Percentiles rank a stretch among this genome's conserved stretches.
These are phyloP conservation scores for Lepus americanus DNA, from an alignment of 2,113 vertebrate genomes.

Conservation along the genomic window DNA sequence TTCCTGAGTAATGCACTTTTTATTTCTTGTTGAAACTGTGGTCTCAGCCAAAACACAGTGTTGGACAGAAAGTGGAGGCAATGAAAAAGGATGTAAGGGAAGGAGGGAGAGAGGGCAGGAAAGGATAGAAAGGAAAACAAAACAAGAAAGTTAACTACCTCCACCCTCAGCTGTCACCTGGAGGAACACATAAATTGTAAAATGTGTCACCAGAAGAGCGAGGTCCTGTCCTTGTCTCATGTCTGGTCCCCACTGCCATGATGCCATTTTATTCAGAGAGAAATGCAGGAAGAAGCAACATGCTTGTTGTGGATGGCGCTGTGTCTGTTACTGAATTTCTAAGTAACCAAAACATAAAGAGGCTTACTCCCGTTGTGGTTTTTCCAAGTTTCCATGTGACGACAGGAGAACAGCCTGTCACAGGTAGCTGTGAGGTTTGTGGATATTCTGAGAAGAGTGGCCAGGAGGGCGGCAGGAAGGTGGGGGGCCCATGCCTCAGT, in stretches of 20 bases:
- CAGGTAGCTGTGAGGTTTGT: background rate
- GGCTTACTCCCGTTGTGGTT: background rate
- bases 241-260: background rate
- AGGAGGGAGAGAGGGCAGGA: background rate
- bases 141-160: conserved; percentile 67
- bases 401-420: background rate
- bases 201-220: conserved; percentile 23
- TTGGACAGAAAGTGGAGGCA: conserved; percentile 35
- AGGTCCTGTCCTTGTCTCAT: background rate
- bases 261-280: conserved; percentile 9
- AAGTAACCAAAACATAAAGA: conserved; percentile 35
- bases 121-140: background rate
- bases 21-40: conserved; percentile 91
- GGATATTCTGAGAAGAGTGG: background rate
- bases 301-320: conserved; percentile 1
- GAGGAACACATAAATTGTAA: conserved; percentile 23
- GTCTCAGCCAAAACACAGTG: conserved; percentile 85
- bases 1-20: conserved; percentile 91
- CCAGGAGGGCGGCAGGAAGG: background rate
- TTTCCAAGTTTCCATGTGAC: conserved; percentile 20
- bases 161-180: conserved; percentile 54
- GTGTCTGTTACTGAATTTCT: conserved; percentile 23
- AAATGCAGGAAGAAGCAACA: conserved; percentile 48
- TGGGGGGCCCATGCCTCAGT: background rate
- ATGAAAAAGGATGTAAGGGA: background rate